Percentiles rank a stretch among this genome's conserved stretches.
Conservation (phyloP, 1,140 invertebrate genomes). For the Varroa destructor region DNA sequence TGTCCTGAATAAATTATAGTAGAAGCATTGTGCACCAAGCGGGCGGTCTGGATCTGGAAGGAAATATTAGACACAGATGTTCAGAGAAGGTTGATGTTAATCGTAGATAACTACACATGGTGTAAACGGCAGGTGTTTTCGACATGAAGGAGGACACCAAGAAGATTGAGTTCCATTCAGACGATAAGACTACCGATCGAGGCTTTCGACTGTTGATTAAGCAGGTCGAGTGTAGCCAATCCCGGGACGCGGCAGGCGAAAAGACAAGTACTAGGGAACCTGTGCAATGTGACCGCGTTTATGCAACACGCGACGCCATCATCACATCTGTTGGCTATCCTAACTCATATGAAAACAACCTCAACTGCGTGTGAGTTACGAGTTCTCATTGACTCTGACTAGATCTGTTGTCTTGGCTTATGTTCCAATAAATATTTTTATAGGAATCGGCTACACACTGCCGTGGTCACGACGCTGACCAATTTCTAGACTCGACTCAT, state of each 20-base stretch:
- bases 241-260: background rate
- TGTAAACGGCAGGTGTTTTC: slow-evolving; percentile 11
- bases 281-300: slow-evolving; percentile 31
- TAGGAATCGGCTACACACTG: no score
- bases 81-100: no score
- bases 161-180: slow-evolving; percentile 32
- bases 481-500: no score
- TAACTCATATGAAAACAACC: slow-evolving; percentile 31
- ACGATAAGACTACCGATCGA: slow-evolving; percentile 32
- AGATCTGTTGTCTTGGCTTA: no score
- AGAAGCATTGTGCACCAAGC: no score
- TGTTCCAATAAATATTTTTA: no score
- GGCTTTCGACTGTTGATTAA: slow-evolving; percentile 33
- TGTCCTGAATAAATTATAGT: no score
- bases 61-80: no score
- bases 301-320: slow-evolving; percentile 31
- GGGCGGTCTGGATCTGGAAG: no score
- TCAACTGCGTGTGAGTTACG: slow-evolving; percentile 30
- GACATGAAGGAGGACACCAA: slow-evolving; percentile 25
- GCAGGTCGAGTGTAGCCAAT: slow-evolving; percentile 31
- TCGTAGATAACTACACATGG: no score
- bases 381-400: no score
- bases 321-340: slow-evolving; percentile 33
- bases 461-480: no score
- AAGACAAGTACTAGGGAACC: background rate